Base-by-base conservation (phyloP, 30 jellyfish, hydroid and myxozoan genomes). In the Aurelia aurita region DNA sequence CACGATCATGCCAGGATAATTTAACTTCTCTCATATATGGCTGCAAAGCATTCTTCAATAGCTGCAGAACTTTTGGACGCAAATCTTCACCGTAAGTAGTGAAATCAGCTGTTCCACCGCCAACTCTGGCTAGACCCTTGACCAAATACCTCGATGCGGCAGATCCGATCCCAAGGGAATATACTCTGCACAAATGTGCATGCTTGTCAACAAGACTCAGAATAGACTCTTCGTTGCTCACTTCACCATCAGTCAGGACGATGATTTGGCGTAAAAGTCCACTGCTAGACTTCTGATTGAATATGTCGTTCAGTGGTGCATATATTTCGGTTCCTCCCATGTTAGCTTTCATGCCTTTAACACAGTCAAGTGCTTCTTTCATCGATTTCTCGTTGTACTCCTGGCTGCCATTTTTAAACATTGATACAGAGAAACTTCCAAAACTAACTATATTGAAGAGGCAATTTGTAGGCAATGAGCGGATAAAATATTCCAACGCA, bases 181-280 rank as follows among this genome's bases (percentile, higher is more conserved):
- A 55, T 55, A 55, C 66, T 10, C 66, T 55, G 23, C 66, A 19
- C 3, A 55, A 13, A 55, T 55, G 66, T 55, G 66, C 5, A 55
- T 69, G 21, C 43, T 35, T 69, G 28, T 26, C 31, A n/a, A 69
- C 82, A 5, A 69, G 82, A 20, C 12, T 4, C 8, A 69, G 28
- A 0, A 69, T n/a, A 20, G 31, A 20, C 2, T 31, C 32, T 5
- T 39, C 54, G 74, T 69, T 69, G 19, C 31, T 47, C 11, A 69
- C 82, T 43, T 69, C 82, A 23, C 82, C 82, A 47, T 69, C 82
- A 15, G 82, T 69, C 14, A 69, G 22, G 39, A 69, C 61, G 18
- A 69, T 25, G 39, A 69, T 25, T 69, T 47, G 47, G 31, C 64
- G 47, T 25, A 25, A 39, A 18, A 69, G 20, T 13, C 63, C 63